A percentile compares a stretch with the other conserved stretches of the same genome.
Evolutionary conservation across 2,888 invertebrate genomes (phyloP).

Genomic region (Caenorhabditis macrosperma): DNA sequence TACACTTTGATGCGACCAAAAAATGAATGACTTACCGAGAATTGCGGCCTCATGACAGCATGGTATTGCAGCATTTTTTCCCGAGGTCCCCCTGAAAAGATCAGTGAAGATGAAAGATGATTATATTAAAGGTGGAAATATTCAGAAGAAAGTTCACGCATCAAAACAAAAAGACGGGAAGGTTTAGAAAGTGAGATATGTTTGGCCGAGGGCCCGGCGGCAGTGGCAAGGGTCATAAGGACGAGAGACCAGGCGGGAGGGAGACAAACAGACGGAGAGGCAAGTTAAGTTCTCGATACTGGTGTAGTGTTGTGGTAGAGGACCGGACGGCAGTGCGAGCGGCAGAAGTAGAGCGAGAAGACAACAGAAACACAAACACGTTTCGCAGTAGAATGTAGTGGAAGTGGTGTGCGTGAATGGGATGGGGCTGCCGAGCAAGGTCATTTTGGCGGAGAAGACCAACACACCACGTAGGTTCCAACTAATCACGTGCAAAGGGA

Average conservation of each 20-base stretch:
- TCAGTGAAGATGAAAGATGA: not conserved
- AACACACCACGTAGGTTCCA: not conserved
- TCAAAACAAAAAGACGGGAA: not conserved
- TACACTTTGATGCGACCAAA: not conserved
- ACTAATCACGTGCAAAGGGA: no score
- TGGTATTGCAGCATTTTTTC: conserved; percentile 31
- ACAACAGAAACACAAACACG: conserved; percentile 33
- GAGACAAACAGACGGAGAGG: conserved; percentile 18
- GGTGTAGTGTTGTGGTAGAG: conserved; percentile 34
- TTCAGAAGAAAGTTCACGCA: not conserved
- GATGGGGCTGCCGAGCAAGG: not conserved
- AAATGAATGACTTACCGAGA: conserved; percentile 30
- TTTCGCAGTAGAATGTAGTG: conserved; percentile 26
- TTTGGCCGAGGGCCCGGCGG: conserved; percentile 16
- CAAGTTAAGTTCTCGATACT: conserved; percentile 46
- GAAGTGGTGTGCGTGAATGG: conserved; percentile 33
- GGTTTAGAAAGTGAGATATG: conserved; percentile 6
- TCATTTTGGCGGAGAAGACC: not conserved
- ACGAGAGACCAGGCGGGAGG: conserved; percentile 15
- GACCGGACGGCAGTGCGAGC: not conserved
- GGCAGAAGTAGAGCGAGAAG: not conserved
- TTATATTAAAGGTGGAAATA: not conserved
- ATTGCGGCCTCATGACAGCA: conserved; percentile 19
- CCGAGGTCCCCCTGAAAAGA: no score
- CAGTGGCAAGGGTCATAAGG: conserved; percentile 23